phyloP scores from a whole-genome alignment of 2,113 vertebrate species.

The Brachionichthys hirsutus region DNA sequence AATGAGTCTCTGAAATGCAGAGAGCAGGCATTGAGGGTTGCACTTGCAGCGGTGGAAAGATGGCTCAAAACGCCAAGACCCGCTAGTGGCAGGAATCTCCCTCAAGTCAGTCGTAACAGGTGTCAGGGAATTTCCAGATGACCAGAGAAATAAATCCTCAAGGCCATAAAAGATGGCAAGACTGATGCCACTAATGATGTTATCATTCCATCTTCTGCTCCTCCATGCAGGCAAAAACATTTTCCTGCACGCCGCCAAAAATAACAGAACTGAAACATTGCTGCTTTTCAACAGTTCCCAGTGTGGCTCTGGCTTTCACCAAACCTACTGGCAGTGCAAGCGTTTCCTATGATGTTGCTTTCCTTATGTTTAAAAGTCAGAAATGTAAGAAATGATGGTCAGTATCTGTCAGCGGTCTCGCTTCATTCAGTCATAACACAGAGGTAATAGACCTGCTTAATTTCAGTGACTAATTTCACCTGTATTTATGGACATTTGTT shows the following conservation, averaged over 20 bases:
- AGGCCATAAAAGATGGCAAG: background rate
- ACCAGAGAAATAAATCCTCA: too few relatives aligned
- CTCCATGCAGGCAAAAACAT: background rate
- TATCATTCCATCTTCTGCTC: slow-evolving; percentile 33
- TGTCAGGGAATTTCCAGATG: too few relatives aligned
- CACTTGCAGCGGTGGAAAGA: slow-evolving; percentile 61
- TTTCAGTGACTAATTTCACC: slow-evolving; percentile 16
- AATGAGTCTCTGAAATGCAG: slow-evolving; percentile 70
- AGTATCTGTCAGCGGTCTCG: slow-evolving; percentile 30
- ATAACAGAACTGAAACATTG: slow-evolving; percentile 10
- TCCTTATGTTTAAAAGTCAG: slow-evolving; percentile 3
- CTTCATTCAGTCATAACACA: slow-evolving; percentile 3
- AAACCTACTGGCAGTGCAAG: slow-evolving; percentile 25
- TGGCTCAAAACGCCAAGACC: slow-evolving; percentile 48
- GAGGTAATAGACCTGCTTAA: slow-evolving; percentile 19
- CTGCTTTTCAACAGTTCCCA: slow-evolving; percentile 29
- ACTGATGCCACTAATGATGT: slow-evolving; percentile 21
- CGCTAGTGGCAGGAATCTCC: slow-evolving; percentile 48
- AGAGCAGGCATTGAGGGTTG: slow-evolving; percentile 43
- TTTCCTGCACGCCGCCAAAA: slow-evolving; percentile 36
- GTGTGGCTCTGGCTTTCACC: slow-evolving; percentile 24
- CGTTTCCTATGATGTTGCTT: slow-evolving; percentile 27
- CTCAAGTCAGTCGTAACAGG: too few relatives aligned
- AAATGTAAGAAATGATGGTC: slow-evolving; percentile 15
- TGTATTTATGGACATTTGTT: background rate